Conservation (phyloP, 2,888 invertebrate species). For the Malachius bipustulatus region DNA sequence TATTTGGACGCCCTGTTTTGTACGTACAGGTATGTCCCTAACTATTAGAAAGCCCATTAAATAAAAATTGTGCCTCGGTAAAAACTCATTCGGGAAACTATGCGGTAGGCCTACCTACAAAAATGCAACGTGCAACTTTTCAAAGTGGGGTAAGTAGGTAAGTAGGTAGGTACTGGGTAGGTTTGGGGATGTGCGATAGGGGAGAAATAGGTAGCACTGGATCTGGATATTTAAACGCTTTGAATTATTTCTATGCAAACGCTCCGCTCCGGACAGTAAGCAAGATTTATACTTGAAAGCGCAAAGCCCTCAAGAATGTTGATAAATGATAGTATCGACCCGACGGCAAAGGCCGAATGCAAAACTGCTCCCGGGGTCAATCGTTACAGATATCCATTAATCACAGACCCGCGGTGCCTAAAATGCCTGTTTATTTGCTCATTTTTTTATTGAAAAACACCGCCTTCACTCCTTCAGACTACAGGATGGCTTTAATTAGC, state of each 20-base stretch:
- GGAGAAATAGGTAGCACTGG: no score
- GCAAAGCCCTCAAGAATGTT: background rate
- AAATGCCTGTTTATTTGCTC: slow-evolving; percentile 1
- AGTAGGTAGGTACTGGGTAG: no score
- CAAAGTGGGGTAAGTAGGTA: no score
- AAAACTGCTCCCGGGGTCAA: slow-evolving; percentile 1
- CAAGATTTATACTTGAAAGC: slow-evolving; percentile 1
- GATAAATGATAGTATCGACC: slow-evolving; percentile 2
- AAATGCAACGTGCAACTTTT: no score
- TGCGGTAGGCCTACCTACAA: no score
- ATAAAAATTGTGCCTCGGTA: no score
- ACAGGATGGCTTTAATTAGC: background rate
- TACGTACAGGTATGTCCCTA: no score
- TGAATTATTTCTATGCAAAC: background rate
- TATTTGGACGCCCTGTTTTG: no score
- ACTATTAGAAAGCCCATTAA: no score
- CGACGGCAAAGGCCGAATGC: background rate
- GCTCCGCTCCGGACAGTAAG: background rate
- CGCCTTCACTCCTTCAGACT: background rate
- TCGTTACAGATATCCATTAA: slow-evolving; percentile 1
- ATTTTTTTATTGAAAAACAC: slow-evolving; percentile 1
- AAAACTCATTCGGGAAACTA: no score
- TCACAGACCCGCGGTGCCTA: background rate
- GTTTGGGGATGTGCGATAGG: no score
- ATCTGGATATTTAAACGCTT: no score